Base-by-base conservation (phyloP, 2,797 vertebrate species). In the Leptodactylus fallax region DNA sequence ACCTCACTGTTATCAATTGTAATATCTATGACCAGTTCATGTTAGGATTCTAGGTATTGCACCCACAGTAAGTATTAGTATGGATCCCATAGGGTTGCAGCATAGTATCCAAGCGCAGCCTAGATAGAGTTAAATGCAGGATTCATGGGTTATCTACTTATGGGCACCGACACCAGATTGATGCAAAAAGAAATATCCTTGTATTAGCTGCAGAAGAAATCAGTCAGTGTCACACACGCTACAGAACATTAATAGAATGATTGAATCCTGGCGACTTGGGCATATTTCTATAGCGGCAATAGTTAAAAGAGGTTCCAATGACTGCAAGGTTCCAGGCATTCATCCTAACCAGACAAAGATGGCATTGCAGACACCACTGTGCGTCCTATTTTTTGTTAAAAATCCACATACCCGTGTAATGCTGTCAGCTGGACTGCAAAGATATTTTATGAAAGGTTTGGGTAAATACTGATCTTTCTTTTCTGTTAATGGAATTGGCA, bases 191-290 rank as follows among this genome's bases (percentile, higher is more conserved):
- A 86, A 89, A 86, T 83, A 56, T 82, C 83, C 83, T 82, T 67
- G 25, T 67, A 77, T 81, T 74, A 81, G 83, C 69, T 58, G 79
- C 51, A 78, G 53, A 85, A 86, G 58, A 71, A 53, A 89, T 89
- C 84, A 53, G 79, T 86, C 84, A 82, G 79, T 83, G 72, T 86
- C 72, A 78, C 23, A 89, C 79, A 71, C 58, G 49, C 47, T 23
- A 78, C 79, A 78, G 80, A 83, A 87, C 88, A 89, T 86, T 82
- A 86, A 83, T 87, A 83, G 53, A 72, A 45, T 83, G 79, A 86
- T 89, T 89, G 85, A 86, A 86, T 86, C 63, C 79, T 74, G 63
- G 72, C 49, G 51, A 86, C 36, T 23, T 51, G 49, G 55, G 71
- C n/a, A 63, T 45, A 19, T 88, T 84, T 71, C 81, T 79, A 61